Conservation (phyloP, 2,797 vertebrate species). For the Valencia hispanica region DNA sequence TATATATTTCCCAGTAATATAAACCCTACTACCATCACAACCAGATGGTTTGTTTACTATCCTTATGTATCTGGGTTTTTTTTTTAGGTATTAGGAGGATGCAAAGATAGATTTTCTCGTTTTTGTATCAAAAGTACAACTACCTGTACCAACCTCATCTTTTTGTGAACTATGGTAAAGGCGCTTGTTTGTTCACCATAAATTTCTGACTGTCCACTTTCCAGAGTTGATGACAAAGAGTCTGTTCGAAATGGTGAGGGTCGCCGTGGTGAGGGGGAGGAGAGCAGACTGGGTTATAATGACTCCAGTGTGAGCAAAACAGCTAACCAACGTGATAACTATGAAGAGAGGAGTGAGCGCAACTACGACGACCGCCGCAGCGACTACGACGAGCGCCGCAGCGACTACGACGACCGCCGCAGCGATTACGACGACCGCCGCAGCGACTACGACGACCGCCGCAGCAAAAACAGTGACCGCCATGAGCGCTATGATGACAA, state of each 20-base stretch:
- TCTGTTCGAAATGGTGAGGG: constrained; percentile 4
- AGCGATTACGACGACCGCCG: constrained; percentile 34
- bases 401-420: constrained; percentile 30
- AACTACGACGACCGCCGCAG: constrained; percentile 30
- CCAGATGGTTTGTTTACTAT: neutral
- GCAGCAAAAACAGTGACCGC: constrained; percentile 21
- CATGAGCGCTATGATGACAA: constrained; percentile 39
- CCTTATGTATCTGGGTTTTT: neutral
- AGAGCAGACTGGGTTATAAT: neutral
- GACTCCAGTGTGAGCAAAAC: constrained; percentile 7
- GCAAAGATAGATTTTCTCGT: neutral
- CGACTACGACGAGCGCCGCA: constrained; percentile 22
- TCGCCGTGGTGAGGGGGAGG: constrained; percentile 1
- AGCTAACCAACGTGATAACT: constrained; percentile 11
- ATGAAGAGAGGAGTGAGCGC: constrained; percentile 29
- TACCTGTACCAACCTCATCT: neutral
- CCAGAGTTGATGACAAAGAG: constrained; percentile 56
- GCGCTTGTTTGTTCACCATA: neutral
- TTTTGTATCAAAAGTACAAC: neutral
- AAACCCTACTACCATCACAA: neutral
- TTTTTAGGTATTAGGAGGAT: neutral
- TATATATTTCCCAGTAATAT: neutral
- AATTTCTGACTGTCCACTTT: constrained; percentile 6
- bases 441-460: neutral
- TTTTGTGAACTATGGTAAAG: neutral